Evolutionary conservation across 2,113 vertebrate species (phyloP).

Genomic region (Peromyscus leucopus): DNA sequence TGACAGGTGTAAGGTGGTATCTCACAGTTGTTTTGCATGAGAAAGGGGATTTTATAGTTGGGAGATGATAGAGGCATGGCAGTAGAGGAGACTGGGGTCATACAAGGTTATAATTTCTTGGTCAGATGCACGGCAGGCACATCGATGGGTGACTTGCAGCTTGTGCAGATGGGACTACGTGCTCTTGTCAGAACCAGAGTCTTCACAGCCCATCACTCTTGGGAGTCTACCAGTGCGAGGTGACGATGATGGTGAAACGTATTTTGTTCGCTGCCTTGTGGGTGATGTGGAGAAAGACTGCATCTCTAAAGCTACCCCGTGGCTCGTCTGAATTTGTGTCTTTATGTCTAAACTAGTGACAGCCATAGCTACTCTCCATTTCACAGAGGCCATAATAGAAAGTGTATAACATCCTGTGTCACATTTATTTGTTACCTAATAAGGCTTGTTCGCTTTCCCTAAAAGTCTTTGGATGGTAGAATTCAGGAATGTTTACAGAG

Average conservation of each 20-base stretch:
- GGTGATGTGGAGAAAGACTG: neutral
- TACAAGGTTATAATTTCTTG: neutral
- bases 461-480: neutral
- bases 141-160: neutral
- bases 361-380: neutral
- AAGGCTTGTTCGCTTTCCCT: neutral
- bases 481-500: neutral
- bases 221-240: neutral
- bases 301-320: neutral
- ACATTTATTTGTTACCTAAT: neutral
- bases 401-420: neutral
- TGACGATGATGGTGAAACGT: neutral
- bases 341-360: neutral
- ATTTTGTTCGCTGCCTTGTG: neutral
- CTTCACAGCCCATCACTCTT: neutral
- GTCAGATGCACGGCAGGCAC: neutral
- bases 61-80: neutral
- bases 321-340: neutral
- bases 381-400: neutral
- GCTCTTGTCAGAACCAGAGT: neutral
- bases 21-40: neutral
- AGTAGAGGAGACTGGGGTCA: neutral
- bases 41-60: neutral
- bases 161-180: neutral
- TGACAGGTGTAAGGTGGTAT: too few relatives aligned